A percentile compares a stretch with the other conserved stretches of the same genome.
Evolutionary conservation across 2,888 invertebrate species (phyloP).

Genomic region (Pyrrhopygopsis socrates): DNA sequence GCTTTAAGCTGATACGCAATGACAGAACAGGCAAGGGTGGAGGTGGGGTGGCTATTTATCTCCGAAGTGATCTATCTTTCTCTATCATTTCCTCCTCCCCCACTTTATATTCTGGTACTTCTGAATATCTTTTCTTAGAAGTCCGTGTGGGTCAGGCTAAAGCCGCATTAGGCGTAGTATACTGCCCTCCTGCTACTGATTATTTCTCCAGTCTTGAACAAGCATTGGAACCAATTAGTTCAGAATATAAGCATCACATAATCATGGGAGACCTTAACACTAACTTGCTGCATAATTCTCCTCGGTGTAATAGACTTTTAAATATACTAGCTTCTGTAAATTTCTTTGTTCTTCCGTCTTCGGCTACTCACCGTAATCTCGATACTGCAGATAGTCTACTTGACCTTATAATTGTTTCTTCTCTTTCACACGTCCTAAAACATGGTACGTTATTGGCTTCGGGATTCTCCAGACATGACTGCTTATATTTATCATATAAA

Average conservation of each 20-base stretch:
- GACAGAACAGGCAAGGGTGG: not conserved
- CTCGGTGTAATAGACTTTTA: not conserved
- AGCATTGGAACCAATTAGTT: not conserved
- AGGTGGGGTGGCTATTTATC: not conserved
- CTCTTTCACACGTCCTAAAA: not conserved
- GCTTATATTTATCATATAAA: not conserved
- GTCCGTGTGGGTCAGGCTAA: not conserved
- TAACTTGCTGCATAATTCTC: not conserved
- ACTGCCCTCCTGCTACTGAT: not conserved
- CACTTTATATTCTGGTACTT: not conserved
- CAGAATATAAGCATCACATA: not conserved
- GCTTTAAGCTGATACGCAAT: not conserved
- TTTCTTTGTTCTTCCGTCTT: not conserved
- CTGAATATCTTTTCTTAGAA: not conserved
- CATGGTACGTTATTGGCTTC: not conserved
- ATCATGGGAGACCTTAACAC: not conserved
- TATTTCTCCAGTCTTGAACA: not conserved
- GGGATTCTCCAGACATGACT: not conserved
- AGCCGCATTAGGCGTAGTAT: not conserved
- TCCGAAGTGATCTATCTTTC: not conserved
- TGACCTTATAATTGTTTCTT: not conserved
- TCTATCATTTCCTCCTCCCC: not conserved
- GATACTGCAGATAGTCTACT: not conserved
- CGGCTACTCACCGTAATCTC: not conserved
- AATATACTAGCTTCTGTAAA: not conserved